These are phyloP conservation scores for Melanerpes formicivorus DNA, from an alignment of 2,113 vertebrate species.

Conservation along the genomic window DNA sequence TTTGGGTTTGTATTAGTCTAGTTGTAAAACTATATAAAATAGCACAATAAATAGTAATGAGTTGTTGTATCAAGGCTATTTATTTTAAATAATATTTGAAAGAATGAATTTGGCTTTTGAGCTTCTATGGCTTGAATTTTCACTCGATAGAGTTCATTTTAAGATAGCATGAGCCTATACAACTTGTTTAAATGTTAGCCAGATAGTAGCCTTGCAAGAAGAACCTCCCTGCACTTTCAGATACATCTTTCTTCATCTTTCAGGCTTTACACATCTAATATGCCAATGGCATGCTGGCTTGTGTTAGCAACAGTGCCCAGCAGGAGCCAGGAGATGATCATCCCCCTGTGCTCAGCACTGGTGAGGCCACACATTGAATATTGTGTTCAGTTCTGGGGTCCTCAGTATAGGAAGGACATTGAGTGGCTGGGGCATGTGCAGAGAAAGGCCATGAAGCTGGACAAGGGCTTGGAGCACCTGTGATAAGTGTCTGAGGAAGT, in stretches of 20 bases:
- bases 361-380: too few relatives aligned
- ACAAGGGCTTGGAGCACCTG: too few relatives aligned
- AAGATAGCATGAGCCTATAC: neutral
- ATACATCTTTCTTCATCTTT: neutral
- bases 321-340: too few relatives aligned
- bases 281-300: too few relatives aligned
- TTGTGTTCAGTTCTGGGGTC: too few relatives aligned
- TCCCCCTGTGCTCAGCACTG: too few relatives aligned
- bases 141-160: neutral
- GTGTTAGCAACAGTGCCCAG: too few relatives aligned
- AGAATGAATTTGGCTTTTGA: neutral
- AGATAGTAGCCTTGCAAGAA: neutral
- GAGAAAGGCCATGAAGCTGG: too few relatives aligned
- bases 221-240: neutral
- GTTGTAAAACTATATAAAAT: neutral
- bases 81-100: neutral
- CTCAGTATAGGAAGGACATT: too few relatives aligned
- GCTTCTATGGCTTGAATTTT: neutral
- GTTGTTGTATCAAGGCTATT: neutral
- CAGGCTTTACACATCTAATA: neutral
- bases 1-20: neutral
- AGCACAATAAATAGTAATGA: neutral
- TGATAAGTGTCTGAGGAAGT: too few relatives aligned
- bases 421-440: too few relatives aligned
- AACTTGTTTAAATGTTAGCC: neutral